Evolutionary conservation across 2,113 vertebrate genomes (phyloP), one percentile per base, ranked within the genome.

Genomic region (Cyprichromis sp.): DNA sequence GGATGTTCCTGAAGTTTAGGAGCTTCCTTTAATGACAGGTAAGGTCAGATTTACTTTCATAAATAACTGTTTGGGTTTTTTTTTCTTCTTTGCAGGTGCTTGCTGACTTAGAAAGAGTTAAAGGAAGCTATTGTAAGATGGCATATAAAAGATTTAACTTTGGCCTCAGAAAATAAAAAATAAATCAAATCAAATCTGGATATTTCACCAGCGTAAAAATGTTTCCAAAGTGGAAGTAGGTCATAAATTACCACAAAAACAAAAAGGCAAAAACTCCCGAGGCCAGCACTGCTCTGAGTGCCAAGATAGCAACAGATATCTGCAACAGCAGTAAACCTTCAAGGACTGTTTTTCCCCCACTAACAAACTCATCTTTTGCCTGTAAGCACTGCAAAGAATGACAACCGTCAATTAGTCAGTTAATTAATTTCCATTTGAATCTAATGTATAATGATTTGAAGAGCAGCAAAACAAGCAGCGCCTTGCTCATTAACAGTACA

Each of bases 191-290:
- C 4, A 21, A 76, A 29, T 42, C 21, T 59, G 26, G 36, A 4
- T 52, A 47, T 78, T 79, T 79, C 4, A 54, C 52, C 1, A 5
- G 29, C 3, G 7, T 47, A 9, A 81, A 81, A 86, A 9, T 16
- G 10, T 12, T 53, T 40, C 5, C 3, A 54, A 83, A 54, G 59
- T 66, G 17, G 31, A 80, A 34, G 17, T 4, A 40, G 36, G 47
- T 55, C 21, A 66, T 26, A 42, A 14, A 80, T 42, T 63, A 57
- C 59, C 42, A 40, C 34, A 5, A 19, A 68, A 82, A 45, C 83
- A 10, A 31, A 63, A 66, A 83, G 14, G 86, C 17, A 71, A 12
- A 90, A 11, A 24, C 16, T 34, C 53, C 80, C 19, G 31, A 78
- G 78, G 21, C 47, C 31, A 54, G 34, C 34, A 29, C 4, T 26